Percentiles rank a stretch among this genome's conserved stretches.
Evolutionary conservation across 2,888 invertebrate genomes (phyloP).

Genomic region (Herminia tarsipennalis): DNA sequence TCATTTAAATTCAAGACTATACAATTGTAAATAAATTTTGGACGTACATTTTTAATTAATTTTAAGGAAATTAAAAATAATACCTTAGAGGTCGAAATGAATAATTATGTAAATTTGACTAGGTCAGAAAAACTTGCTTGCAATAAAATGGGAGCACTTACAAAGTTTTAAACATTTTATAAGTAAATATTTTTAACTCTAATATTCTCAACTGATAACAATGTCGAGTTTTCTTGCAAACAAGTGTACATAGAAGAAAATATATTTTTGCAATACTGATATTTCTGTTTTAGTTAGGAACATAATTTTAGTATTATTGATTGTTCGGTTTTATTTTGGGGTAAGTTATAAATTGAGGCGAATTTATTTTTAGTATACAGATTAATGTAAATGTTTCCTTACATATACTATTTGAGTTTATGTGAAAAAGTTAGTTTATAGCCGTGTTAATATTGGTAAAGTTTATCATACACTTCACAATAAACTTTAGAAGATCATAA

Average conservation of each 20-base stretch:
- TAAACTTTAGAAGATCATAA: too few species aligned
- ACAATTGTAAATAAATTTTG: slow-evolving; percentile 53
- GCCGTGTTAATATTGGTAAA: slow-evolving; percentile 3
- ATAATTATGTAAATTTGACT: slow-evolving; percentile 33
- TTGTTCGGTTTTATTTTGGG: too few species aligned
- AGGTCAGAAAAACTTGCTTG: slow-evolving; percentile 41
- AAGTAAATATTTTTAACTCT: not conserved
- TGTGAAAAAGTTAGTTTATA: slow-evolving; percentile 26
- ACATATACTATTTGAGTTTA: slow-evolving; percentile 18
- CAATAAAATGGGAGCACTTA: slow-evolving; percentile 21
- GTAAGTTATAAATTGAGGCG: too few species aligned
- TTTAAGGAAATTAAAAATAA: slow-evolving; percentile 6
- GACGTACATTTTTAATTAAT: slow-evolving; percentile 46
- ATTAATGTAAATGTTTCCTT: slow-evolving; percentile 13
- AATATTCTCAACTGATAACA: slow-evolving; percentile 8
- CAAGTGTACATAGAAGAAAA: slow-evolving; percentile 29
- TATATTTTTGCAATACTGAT: slow-evolving; percentile 24
- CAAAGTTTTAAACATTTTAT: not conserved
- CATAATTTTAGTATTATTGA: slow-evolving; percentile 35
- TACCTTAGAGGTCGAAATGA: slow-evolving; percentile 35
- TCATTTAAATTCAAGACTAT: slow-evolving; percentile 36
- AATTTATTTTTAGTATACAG: slow-evolving; percentile 15
- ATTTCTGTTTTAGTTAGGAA: slow-evolving; percentile 36
- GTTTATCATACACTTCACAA: not conserved
- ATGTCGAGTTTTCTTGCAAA: slow-evolving; percentile 30